These are phyloP conservation scores for Dasyprocta punctata DNA, from an alignment of 2,113 vertebrate species.

Conservation along the genomic window DNA sequence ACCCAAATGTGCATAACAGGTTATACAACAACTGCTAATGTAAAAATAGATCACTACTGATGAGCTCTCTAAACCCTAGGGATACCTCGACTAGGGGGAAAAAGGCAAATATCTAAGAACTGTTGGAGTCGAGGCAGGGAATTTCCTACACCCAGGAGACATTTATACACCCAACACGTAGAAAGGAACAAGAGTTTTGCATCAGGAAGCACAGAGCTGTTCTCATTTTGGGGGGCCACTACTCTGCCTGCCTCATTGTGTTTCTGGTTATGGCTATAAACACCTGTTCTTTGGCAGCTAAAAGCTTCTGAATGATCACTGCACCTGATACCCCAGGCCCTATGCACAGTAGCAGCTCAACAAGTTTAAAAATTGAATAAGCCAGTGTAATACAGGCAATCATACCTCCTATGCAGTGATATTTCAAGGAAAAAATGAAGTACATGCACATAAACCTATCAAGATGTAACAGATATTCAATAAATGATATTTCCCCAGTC, in stretches of 20 bases:
- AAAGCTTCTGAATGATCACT: neutral
- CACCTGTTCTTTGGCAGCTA: neutral
- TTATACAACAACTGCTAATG: neutral
- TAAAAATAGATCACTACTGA: constrained; percentile 7
- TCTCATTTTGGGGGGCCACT: neutral
- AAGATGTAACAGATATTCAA: neutral
- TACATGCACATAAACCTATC: neutral
- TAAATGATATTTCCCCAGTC: neutral
- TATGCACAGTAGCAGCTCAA: neutral
- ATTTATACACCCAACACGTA: neutral
- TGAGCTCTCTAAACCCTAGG: neutral
- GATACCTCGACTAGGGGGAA: neutral
- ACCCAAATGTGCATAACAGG: neutral
- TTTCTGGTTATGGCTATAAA: neutral
- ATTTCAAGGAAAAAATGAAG: neutral
- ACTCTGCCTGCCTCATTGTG: too few species aligned
- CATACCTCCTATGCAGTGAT: neutral
- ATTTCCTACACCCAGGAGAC: neutral
- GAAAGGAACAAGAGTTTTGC: neutral
- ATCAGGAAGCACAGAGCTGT: neutral
- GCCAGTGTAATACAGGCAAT: neutral
- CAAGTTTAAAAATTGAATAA: neutral
- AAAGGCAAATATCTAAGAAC: neutral
- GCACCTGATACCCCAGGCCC: neutral
- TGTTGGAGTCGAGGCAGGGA: neutral